phyloP scores from a whole-genome alignment of 2,797 vertebrate genomes.

The Trachops cirrhosus region DNA sequence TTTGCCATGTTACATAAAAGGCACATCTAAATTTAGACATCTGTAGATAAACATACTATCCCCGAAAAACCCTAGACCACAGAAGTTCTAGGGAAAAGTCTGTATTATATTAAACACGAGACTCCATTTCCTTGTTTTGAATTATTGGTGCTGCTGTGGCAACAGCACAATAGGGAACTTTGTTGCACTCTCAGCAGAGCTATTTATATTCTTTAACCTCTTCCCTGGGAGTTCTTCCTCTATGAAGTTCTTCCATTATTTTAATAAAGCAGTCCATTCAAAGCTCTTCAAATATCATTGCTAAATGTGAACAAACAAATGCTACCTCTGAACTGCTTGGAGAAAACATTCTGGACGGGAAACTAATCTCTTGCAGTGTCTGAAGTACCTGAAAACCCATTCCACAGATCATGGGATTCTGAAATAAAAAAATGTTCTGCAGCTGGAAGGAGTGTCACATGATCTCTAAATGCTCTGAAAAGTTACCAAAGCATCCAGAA shows the following conservation, averaged over 20 bases:
- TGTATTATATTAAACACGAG: constrained; percentile 70
- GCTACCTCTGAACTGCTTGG: background rate
- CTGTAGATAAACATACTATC: constrained; percentile 69
- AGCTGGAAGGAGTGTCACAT: background rate
- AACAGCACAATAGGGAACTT: constrained; percentile 69
- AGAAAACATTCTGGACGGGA: background rate
- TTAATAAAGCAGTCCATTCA: constrained; percentile 52
- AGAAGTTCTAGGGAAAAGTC: constrained; percentile 68
- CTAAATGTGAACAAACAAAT: constrained; percentile 42
- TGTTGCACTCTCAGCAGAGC: constrained; percentile 69
- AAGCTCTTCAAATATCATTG: background rate
- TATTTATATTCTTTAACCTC: constrained; percentile 73
- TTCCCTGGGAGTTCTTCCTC: constrained; percentile 61
- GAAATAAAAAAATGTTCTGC: background rate
- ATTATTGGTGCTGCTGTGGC: constrained; percentile 70
- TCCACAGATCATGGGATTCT: constrained; percentile 25
- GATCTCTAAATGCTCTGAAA: background rate
- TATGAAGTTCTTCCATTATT: constrained; percentile 48
- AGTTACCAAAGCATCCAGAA: background rate
- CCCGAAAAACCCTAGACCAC: constrained; percentile 60
- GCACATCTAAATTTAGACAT: constrained; percentile 69
- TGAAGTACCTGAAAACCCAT: constrained; percentile 39
- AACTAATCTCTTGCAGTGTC: background rate
- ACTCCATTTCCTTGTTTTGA: constrained; percentile 73
- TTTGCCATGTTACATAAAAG: constrained; percentile 63